Percentiles rank a stretch among this genome's conserved stretches.
These are phyloP conservation scores for Acrossocheilus wenchowensis DNA, from an alignment of 2,797 vertebrate genomes.

Conservation along the genomic window DNA sequence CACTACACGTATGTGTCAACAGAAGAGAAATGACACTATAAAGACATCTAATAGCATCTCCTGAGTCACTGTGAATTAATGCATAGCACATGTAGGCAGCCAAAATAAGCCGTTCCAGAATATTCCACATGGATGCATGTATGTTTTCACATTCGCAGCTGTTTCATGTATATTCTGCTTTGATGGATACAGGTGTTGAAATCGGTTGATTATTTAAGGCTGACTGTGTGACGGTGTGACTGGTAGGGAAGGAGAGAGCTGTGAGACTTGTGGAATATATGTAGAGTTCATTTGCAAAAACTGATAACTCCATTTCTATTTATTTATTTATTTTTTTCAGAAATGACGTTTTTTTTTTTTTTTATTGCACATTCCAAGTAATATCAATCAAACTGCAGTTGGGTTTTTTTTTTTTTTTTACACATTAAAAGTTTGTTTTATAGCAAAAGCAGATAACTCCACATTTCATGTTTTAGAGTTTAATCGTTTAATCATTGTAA, in stretches of 20 bases:
- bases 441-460: too few relatives aligned
- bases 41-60: constrained; percentile 22
- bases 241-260: background rate
- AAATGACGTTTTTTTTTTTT: too few relatives aligned
- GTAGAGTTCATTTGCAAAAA: too few relatives aligned
- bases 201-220: background rate
- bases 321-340: too few relatives aligned
- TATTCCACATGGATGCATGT: constrained; percentile 7
- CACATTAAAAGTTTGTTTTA: too few relatives aligned
- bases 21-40: constrained; percentile 45
- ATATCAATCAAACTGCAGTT: too few relatives aligned
- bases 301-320: too few relatives aligned
- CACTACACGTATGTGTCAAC: constrained; percentile 29
- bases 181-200: background rate
- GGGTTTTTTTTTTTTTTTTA: too few relatives aligned
- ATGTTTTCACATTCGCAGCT: background rate
- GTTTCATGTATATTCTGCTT: background rate
- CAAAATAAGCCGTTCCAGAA: constrained; percentile 2
- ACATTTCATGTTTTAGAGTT: too few relatives aligned
- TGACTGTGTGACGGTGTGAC: background rate
- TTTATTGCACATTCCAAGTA: too few relatives aligned
- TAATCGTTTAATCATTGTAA: too few relatives aligned
- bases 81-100: constrained; percentile 15
- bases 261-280: background rate
- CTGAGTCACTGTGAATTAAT: constrained; percentile 17